A percentile compares a stretch with the other conserved stretches of the same genome.
Evolutionary conservation across 1,140 invertebrate species (phyloP).

Genomic region (Hylaeus anthracinus): DNA sequence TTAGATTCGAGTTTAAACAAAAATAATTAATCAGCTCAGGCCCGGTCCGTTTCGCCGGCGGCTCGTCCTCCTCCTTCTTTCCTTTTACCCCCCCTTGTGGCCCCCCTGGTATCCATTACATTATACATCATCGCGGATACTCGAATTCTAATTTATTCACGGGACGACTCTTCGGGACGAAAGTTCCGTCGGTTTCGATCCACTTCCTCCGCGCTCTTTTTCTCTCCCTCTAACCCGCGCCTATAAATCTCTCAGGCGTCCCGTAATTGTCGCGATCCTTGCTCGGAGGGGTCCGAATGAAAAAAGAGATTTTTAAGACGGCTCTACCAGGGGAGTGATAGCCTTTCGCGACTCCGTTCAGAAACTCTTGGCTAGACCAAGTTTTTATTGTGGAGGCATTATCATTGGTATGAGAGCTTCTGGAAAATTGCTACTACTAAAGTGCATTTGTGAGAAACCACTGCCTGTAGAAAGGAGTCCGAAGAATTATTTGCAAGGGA

Average conservation of each 20-base stretch:
- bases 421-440: too few species aligned
- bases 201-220: constrained; percentile 37
- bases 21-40: constrained; percentile 78
- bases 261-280: constrained; percentile 68
- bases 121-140: constrained; percentile 78
- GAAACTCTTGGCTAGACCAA: too few species aligned
- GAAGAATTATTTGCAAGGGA: not conserved
- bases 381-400: too few species aligned
- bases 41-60: constrained; percentile 43
- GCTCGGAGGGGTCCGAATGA: constrained; percentile 9
- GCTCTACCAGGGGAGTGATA: not conserved
- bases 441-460: too few species aligned
- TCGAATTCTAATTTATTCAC: constrained; percentile 80
- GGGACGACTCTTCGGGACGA: constrained; percentile 60
- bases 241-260: constrained; percentile 68
- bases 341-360: not conserved
- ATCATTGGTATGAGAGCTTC: too few species aligned
- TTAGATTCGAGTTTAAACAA: constrained; percentile 72
- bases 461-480: too few species aligned
- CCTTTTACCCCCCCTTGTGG: constrained; percentile 17
- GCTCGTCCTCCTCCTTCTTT: constrained; percentile 31
- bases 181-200: constrained; percentile 62
- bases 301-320: constrained; percentile 47
- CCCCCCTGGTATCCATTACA: constrained; percentile 76
- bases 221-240: constrained; percentile 26